Conservation (phyloP, 2,888 invertebrate genomes). For the Leptothorax acervorum region DNA sequence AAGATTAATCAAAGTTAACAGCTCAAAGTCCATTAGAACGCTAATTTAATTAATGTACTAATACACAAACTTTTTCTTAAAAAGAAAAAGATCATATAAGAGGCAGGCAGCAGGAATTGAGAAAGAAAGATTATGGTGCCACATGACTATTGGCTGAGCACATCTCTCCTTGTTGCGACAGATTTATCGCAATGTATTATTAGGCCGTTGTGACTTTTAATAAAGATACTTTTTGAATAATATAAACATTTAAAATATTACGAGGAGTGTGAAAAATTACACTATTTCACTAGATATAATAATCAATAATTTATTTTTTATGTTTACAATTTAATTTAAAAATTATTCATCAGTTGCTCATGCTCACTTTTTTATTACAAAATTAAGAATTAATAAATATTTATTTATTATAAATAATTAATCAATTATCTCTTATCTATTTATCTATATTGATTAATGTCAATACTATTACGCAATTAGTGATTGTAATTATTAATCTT, state of each 20-base stretch:
- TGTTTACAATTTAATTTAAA: neutral
- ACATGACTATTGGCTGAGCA: constrained; percentile 30
- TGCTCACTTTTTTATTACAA: neutral
- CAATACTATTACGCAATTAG: constrained; percentile 1
- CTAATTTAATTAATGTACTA: constrained; percentile 7
- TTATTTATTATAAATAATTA: constrained; percentile 13
- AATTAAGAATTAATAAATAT: constrained; percentile 14
- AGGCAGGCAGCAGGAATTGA: neutral
- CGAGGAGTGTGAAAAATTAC: neutral
- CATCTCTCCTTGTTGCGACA: neutral
- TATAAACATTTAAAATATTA: neutral
- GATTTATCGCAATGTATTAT: neutral
- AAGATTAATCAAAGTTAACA: neutral
- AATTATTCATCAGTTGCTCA: neutral
- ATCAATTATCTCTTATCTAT: constrained; percentile 1
- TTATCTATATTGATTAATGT: constrained; percentile 4
- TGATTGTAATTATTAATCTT: constrained; percentile 5
- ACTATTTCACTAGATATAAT: neutral
- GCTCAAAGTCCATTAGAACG: neutral
- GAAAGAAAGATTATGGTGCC: neutral
- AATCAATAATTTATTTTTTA: neutral
- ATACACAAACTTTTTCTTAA: neutral
- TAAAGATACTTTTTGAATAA: neutral
- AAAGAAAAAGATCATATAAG: constrained; percentile 1
- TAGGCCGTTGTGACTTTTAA: neutral